Base-by-base conservation (phyloP, 2,888 invertebrate species). In the Leucoptera coffeella region DNA sequence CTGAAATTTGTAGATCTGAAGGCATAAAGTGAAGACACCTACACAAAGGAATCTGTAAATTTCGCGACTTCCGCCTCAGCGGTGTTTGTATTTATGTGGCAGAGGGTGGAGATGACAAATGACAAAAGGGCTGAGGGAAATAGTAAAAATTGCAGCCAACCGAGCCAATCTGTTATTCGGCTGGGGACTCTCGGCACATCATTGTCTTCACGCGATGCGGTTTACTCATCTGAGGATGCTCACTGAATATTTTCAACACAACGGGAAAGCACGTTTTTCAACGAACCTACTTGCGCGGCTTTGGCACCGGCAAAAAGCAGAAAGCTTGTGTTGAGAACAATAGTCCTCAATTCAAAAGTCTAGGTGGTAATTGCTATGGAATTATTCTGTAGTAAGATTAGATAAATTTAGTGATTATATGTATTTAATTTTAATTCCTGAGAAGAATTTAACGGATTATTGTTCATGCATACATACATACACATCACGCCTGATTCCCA, bases 1-100 rank as follows among this genome's bases (percentile, higher is more conserved):
- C 67, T 69, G 60, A 67, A 67, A 67, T 65, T 69, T 65, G 67
- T 61, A 62, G 60, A 64, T 67, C 61, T 59, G 50, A 69, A 57
- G 62, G 61, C 62, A 57, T 59, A 55, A 55, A 57, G 49, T 52
- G 51, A 51, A 61, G 52, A 53, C 54, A 53, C 43, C 60, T 49
- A 59, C 58, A 61, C 69, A 69, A 69, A 69, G 65, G 69, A 59
- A 64, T 65, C 61, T 64, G 62, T 60, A 65, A 67, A 69, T 67
- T 67, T 69, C 65, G 67, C 65, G 59, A 57, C 59, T 65, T 67
- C 64, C 67, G 64, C 54, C 44, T 56, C 48, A 47, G 45, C 50
- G 24, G 26, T 67, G 67, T 67, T 65, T 64, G 58, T 64, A 49
- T 65, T 62, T 65, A 60, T 65, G 55, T 60, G 54, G 53, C 50